Evolutionary conservation across 2,888 invertebrate species (phyloP), one percentile per base, ranked within the genome.

Genomic region (Leucophenga maculata): DNA sequence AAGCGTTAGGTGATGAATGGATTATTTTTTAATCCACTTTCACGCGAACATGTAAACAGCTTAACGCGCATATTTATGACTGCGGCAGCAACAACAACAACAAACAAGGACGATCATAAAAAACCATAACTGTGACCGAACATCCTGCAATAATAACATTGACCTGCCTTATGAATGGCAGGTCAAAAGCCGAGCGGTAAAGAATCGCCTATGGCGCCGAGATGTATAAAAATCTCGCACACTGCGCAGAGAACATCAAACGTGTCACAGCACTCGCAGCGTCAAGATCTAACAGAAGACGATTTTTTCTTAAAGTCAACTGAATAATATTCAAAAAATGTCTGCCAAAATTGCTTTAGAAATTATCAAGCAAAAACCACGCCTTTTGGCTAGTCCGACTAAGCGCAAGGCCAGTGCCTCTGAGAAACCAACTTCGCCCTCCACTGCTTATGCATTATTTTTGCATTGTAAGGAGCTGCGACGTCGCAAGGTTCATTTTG

Each of bases 1-100:
- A 16, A 26, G 6, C 55, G 9, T 55, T 80, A 79, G 80, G 80
- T 80, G 84, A 84, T 80, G 84, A 83, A 80, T 80, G 80, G 75
- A 76, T 78, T 75, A 78, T 59, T 55, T 78, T 76, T 76, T 80
- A 83, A 82, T 83, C 82, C 83, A 75, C 76, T 20, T 46, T n/a
- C 44, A 60, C 32, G 9, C 44, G 32, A 32, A 50, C 46, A 50
- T 8, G n/a, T 4, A 8, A 8, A 50, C 50, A 6, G 50, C 50
- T 50, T 16, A 16, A 14, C n/a, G n/a, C n/a, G 50, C 50, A 16
- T 50, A 16, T 50, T n/a, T 18, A 13, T 13, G 50, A 4, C 13
- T 55, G 26, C 26, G 55, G 8, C 55, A 20, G 26, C 55, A 1
- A 16, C 82, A 55, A 66, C 66, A 69, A 48, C 62, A 69, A 59